phyloP scores from a whole-genome alignment of 2,888 invertebrate species.

The Sinopyrophorus schimmeli region DNA sequence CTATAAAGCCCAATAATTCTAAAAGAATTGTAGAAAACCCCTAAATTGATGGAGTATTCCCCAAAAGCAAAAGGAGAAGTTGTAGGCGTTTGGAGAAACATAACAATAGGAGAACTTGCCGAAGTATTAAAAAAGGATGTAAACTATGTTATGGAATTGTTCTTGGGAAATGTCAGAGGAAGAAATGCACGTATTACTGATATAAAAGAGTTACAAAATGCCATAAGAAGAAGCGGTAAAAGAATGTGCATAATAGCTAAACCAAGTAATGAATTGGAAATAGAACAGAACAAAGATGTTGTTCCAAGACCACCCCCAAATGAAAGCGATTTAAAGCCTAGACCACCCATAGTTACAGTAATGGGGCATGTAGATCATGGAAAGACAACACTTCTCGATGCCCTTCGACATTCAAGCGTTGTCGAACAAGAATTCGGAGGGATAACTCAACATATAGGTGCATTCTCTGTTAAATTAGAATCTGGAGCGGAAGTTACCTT shows the following conservation, averaged over 20 bases:
- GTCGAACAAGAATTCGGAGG: constrained; percentile 96
- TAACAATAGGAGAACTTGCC: constrained; percentile 79
- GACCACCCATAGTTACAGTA: constrained; percentile 95
- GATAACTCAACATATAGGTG: constrained; percentile 98
- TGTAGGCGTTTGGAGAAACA: constrained; percentile 76
- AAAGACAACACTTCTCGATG: constrained; percentile 94
- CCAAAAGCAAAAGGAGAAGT: constrained; percentile 61
- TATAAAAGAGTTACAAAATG: constrained; percentile 48
- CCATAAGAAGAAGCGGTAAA: constrained; percentile 47
- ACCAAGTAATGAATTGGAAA: constrained; percentile 38
- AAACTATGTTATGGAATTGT: constrained; percentile 58
- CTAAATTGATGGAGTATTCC: constrained; percentile 63
- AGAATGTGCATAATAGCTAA: constrained; percentile 51
- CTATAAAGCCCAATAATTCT: background rate
- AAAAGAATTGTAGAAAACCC: constrained; percentile 54
- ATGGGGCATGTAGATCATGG: constrained; percentile 99
- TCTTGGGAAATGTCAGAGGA: constrained; percentile 44
- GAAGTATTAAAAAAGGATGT: constrained; percentile 64
- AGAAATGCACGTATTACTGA: constrained; percentile 45
- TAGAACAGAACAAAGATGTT: constrained; percentile 54
- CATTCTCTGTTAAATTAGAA: constrained; percentile 76
- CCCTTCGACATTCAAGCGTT: constrained; percentile 81
- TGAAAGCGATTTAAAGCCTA: constrained; percentile 65
- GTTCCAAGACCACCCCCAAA: constrained; percentile 67
- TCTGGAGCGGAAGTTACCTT: constrained; percentile 86